These are phyloP conservation scores for Tenebrosternarchus preto DNA, from an alignment of 2,113 vertebrate species.

Conservation along the genomic window DNA sequence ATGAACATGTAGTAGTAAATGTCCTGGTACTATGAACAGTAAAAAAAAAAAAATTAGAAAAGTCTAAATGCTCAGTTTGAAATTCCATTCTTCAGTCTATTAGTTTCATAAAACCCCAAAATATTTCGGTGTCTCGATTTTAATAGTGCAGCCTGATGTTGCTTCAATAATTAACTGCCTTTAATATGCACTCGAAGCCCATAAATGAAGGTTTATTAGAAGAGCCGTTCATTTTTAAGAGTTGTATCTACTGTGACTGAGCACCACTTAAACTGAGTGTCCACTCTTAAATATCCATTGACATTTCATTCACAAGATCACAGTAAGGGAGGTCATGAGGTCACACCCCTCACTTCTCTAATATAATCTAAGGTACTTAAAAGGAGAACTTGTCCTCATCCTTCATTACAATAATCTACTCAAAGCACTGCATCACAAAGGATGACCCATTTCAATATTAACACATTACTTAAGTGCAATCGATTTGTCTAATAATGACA, in stretches of 20 bases:
- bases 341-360: conserved; percentile 46
- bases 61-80: background rate
- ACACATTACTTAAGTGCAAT: conserved; percentile 52
- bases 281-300: conserved; percentile 34
- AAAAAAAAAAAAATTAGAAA: background rate
- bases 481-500: conserved; percentile 45
- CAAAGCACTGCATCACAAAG: conserved; percentile 16
- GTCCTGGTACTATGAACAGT: conserved; percentile 34
- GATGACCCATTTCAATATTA: conserved; percentile 35
- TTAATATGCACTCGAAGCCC: conserved; percentile 3
- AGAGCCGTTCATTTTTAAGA: conserved; percentile 27
- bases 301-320: conserved; percentile 37
- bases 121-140: background rate
- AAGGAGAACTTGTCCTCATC: conserved; percentile 38
- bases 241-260: conserved; percentile 14
- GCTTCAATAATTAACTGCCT: background rate
- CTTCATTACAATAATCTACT: conserved; percentile 49
- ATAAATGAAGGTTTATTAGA: conserved; percentile 18
- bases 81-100: background rate
- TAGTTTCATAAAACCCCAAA: background rate
- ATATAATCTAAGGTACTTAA: conserved; percentile 42
- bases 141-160: background rate
- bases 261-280: conserved; percentile 6
- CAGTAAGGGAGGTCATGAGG: conserved; percentile 30
- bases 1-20: conserved; percentile 45